phyloP scores from a whole-genome alignment of 2,113 vertebrate genomes.

The Orthonyx spaldingii region DNA sequence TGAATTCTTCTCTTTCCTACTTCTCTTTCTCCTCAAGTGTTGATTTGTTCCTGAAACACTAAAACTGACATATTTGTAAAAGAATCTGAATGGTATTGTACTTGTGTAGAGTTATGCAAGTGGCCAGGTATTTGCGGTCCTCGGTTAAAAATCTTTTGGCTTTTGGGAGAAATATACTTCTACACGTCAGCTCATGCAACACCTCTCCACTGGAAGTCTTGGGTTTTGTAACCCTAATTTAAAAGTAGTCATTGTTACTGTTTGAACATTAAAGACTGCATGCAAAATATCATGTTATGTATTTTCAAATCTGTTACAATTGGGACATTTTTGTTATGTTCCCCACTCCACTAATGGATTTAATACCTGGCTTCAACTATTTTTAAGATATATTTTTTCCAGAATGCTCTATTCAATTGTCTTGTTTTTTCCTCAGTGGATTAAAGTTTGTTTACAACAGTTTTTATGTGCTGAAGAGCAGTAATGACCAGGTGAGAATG shows the following conservation, averaged over 20 bases:
- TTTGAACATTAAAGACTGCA: constrained; percentile 24
- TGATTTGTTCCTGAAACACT: constrained; percentile 24
- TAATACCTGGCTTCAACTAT: neutral
- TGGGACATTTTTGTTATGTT: neutral
- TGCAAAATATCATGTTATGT: neutral
- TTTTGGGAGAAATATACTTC: neutral
- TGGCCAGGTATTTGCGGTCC: neutral
- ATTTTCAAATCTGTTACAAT: neutral
- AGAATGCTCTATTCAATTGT: neutral
- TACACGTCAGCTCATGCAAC: neutral
- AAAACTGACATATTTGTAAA: neutral
- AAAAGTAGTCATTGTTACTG: neutral
- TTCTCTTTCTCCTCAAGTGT: neutral
- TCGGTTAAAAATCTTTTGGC: neutral
- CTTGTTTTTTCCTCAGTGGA: neutral
- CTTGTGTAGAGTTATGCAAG: neutral
- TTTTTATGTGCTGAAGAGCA: neutral
- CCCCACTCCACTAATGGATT: neutral
- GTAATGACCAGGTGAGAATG: neutral
- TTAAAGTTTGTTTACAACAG: neutral
- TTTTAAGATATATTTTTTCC: neutral
- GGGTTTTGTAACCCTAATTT: neutral
- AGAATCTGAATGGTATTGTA: neutral
- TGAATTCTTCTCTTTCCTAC: neutral
- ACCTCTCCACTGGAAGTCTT: neutral